A percentile compares a stretch with the other conserved stretches of the same genome.
Conservation (phyloP, 2,113 vertebrate genomes). For the Psilopogon haemacephalus region DNA sequence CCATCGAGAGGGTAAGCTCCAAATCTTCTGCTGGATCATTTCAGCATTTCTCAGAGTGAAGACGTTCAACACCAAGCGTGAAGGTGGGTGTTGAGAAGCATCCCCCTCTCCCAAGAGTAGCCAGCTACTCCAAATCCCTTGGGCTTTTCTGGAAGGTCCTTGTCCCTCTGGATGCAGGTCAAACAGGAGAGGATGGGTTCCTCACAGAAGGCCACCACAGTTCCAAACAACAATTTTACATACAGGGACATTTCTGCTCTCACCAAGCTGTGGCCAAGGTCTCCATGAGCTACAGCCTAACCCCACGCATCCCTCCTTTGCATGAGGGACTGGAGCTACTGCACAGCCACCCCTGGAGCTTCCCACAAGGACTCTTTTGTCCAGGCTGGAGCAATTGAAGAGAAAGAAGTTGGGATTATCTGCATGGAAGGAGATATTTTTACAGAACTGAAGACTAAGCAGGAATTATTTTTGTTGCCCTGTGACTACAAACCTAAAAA, state of each 20-base stretch:
- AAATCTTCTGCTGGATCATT: accelerated
- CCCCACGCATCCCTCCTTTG: accelerated
- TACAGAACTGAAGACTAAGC: background rate
- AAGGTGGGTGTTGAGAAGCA: accelerated
- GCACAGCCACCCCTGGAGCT: background rate
- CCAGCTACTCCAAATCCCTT: accelerated
- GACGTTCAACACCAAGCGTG: accelerated
- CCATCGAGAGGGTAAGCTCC: accelerated
- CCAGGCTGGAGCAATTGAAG: background rate
- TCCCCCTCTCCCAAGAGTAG: background rate
- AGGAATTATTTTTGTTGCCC: slow-evolving; percentile 29
- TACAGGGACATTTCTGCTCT: accelerated
- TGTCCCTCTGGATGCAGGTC: accelerated
- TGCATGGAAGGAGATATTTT: background rate
- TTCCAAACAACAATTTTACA: accelerated
- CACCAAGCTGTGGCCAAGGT: accelerated
- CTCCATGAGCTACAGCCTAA: accelerated
- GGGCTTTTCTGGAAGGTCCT: accelerated
- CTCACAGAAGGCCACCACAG: background rate
- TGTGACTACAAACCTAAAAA: background rate
- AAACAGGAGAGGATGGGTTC: accelerated
- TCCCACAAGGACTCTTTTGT: background rate
- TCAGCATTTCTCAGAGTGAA: background rate
- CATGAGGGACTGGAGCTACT: background rate
- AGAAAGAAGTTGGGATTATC: background rate